Conservation (phyloP, 2,797 vertebrate genomes). For the Nannoperca obscura region DNA sequence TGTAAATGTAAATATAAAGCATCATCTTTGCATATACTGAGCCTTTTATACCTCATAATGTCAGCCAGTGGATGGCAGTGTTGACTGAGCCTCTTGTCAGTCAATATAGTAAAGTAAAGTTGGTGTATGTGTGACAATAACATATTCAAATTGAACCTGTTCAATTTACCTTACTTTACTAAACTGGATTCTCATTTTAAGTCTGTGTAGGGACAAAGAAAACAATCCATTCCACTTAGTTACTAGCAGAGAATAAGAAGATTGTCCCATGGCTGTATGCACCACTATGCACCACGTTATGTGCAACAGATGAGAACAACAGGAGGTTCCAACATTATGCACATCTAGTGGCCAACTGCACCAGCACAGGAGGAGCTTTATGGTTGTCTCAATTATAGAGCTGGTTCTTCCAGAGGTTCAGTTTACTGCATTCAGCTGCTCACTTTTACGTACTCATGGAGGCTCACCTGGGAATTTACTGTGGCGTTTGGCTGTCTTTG, state of each 20-base stretch:
- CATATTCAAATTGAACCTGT: constrained; percentile 2
- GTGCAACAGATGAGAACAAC: constrained; percentile 35
- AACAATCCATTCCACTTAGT: too few relatives aligned
- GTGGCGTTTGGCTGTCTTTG: constrained; percentile 6
- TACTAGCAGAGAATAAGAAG: too few relatives aligned
- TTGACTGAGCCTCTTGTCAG: constrained; percentile 38
- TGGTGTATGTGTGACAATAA: not conserved
- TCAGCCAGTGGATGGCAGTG: constrained; percentile 64
- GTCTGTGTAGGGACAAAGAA: constrained; percentile 37
- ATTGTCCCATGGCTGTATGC: too few relatives aligned
- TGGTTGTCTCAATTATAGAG: not conserved
- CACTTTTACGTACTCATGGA: constrained; percentile 33
- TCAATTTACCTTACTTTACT: not conserved
- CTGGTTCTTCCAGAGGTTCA: constrained; percentile 9
- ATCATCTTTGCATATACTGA: not conserved
- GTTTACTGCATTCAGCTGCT: constrained; percentile 26
- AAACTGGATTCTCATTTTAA: not conserved
- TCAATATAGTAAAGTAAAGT: not conserved
- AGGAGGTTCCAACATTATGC: constrained; percentile 38
- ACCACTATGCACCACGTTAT: constrained; percentile 19
- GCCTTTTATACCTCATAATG: not conserved
- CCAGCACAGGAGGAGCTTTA: constrained; percentile 27
- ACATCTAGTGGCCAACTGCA: constrained; percentile 31
- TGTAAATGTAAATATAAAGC: not conserved
- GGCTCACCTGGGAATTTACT: constrained; percentile 1